phyloP scores from a whole-genome alignment of 2,113 vertebrate species.

The Sceloporus tristichus region DNA sequence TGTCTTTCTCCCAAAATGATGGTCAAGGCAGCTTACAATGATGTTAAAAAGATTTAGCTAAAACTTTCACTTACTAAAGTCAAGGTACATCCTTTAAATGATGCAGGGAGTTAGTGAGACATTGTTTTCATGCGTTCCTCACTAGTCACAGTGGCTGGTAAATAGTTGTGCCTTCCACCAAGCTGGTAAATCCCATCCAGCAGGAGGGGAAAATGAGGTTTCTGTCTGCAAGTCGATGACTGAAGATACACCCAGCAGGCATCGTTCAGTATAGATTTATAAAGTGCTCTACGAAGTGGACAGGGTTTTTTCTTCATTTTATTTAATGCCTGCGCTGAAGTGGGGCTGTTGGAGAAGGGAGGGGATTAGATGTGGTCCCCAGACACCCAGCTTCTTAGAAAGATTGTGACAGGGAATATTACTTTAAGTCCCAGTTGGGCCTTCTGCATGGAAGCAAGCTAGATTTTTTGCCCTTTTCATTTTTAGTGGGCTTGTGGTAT shows the following conservation, averaged over 20 bases:
- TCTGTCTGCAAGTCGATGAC: accelerated
- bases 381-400: background rate
- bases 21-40: no score
- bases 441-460: accelerated
- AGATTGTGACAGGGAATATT: background rate
- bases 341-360: background rate
- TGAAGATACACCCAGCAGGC: background rate
- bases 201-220: background rate
- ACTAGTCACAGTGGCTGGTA: accelerated
- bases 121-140: accelerated
- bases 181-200: accelerated
- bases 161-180: background rate
- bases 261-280: conserved; percentile 3
- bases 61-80: no score
- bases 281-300: background rate
- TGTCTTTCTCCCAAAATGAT: no score
- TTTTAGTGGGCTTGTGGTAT: background rate
- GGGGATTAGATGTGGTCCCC: background rate
- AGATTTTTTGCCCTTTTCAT: accelerated
- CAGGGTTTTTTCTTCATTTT: background rate
- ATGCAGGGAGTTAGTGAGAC: background rate
- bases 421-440: background rate
- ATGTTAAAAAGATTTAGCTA: no score
- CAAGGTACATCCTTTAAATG: background rate
- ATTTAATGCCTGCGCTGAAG: conserved; percentile 29